Percentiles rank a stretch among this genome's conserved stretches.
Evolutionary conservation across 2,888 invertebrate genomes (phyloP).

Genomic region (Coleophora deauratella): DNA sequence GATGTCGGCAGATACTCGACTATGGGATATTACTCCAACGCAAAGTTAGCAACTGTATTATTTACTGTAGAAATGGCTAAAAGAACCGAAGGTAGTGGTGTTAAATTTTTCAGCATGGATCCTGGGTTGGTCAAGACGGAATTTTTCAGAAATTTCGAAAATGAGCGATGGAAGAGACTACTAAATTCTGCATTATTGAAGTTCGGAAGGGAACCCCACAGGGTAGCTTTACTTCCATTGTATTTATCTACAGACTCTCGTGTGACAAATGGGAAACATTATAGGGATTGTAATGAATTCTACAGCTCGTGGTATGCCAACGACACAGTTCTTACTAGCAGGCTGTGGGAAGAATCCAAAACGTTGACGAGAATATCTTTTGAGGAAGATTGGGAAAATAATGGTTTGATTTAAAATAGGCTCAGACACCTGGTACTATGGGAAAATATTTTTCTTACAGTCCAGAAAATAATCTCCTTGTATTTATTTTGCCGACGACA

Average conservation of each 20-base stretch:
- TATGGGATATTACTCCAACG: constrained; percentile 70
- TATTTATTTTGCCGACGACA: too few relatives aligned
- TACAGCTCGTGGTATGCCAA: constrained; percentile 57
- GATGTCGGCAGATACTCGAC: constrained; percentile 77
- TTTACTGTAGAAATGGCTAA: constrained; percentile 69
- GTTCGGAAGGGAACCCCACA: constrained; percentile 33
- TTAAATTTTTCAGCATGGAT: constrained; percentile 86
- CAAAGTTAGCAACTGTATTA: constrained; percentile 43
- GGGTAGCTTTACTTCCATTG: constrained; percentile 44
- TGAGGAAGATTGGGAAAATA: constrained; percentile 45
- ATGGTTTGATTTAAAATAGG: not conserved
- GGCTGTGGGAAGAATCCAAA: constrained; percentile 43
- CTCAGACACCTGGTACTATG: too few relatives aligned
- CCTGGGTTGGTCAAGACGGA: constrained; percentile 86
- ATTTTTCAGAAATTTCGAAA: constrained; percentile 77
- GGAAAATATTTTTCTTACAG: too few relatives aligned
- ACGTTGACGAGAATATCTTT: constrained; percentile 31
- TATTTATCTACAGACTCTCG: constrained; percentile 40
- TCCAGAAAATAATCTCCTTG: too few relatives aligned
- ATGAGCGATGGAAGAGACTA: constrained; percentile 20
- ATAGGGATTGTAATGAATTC: constrained; percentile 43
- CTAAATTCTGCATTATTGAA: constrained; percentile 29
- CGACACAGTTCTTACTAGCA: constrained; percentile 29
- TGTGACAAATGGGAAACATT: constrained; percentile 42
- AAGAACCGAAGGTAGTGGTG: constrained; percentile 55